Conservation (phyloP, 2,113 vertebrate species). For the Sterrhoptilus dennistouni region DNA sequence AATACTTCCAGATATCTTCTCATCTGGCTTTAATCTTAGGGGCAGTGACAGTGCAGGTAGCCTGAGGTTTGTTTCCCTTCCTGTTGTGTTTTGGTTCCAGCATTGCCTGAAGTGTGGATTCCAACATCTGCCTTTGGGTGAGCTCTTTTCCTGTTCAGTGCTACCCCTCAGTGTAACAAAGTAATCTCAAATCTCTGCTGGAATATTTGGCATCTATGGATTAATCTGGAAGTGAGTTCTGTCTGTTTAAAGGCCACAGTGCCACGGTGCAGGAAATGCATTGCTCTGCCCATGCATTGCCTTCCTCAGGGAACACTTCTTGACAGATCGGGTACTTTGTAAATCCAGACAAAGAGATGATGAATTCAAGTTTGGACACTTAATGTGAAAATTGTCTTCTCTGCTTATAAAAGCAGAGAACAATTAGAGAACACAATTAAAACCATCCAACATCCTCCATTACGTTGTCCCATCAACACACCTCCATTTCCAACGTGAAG, state of each 20-base stretch:
- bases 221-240: background rate
- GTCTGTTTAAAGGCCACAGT: background rate
- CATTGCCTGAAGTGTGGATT: background rate
- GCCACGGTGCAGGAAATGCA: background rate
- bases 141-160: background rate
- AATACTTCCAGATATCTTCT: background rate
- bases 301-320: background rate
- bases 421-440: background rate
- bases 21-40: background rate
- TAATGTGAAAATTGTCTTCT: background rate
- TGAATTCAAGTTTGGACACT: background rate
- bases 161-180: background rate
- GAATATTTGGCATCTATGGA: background rate
- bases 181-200: background rate
- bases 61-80: background rate
- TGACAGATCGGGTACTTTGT: background rate
- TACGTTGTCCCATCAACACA: rapidly evolving
- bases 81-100: background rate
- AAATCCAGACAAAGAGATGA: background rate
- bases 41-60: background rate
- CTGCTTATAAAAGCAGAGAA: background rate
- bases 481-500: background rate
- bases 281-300: background rate
- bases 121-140: background rate
- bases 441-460: background rate